Evolutionary conservation across 2,888 invertebrate species (phyloP), one percentile per base, ranked within the genome.

Genomic region (Agrochola lychnidis): DNA sequence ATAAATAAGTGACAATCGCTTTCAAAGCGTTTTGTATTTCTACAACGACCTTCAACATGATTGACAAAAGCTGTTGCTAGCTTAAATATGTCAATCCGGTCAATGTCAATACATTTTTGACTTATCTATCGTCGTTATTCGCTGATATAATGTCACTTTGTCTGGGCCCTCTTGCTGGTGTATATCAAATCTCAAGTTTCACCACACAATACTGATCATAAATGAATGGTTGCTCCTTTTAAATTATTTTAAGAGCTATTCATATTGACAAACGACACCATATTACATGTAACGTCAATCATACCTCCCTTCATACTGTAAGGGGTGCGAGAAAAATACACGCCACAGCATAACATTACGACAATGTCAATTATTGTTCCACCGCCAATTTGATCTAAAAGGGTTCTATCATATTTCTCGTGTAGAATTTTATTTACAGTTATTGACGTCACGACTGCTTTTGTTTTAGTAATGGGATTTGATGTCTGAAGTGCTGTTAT

Each of bases 361-460:
- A 85, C 82, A 75, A 0, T 61, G 73, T 57, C 85, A 83, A 82
- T 82, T 81, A 82, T 84, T 82, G 82, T 84, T 73, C n/a, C 69
- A 36, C 76, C 40, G 66, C 53, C 85, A 84, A 76, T 82, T 81
- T 68, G 19, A 73, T 70, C 72, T 81, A 76, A 81, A 84, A 84
- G 82, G 72, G 81, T 81, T 76, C 81, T 76, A 81, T 82, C 72
- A 84, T 82, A 76, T 82, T 82, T 73, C 85, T 76, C 72, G 70
- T 48, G 57, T 45, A 72, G 62, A 30, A 73, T 76, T 82, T 84
- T 72, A 36, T 81, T 72, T 82, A 25, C 19, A 66, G 53, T 67
- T 81, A 84, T 76, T 72, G 84, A 76, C 48, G 59, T 76, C 68
- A 66, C 57, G 70, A 76, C 59, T 76, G 62, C 40, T 81, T 81